A percentile compares a stretch with the other conserved stretches of the same genome.
Evolutionary conservation across 2,113 vertebrate genomes (phyloP).

Genomic region (Echinops telfairi): DNA sequence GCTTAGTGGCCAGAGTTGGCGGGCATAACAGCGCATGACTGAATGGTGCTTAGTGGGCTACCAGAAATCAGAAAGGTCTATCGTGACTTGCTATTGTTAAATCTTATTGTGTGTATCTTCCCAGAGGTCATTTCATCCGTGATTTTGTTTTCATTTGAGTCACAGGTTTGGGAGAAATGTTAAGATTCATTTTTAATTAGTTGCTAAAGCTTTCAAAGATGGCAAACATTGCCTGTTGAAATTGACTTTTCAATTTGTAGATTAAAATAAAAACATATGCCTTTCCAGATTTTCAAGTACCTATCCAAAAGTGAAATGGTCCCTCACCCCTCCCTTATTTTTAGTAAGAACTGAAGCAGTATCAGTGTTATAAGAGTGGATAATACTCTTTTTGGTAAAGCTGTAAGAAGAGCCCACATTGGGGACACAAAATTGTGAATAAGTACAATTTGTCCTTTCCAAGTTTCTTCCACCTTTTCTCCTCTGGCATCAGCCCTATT

Average conservation of each 20-base stretch:
- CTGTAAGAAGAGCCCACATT: not conserved
- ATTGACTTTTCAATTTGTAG: conserved; percentile 49
- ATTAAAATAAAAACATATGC: not conserved
- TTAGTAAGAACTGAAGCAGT: conserved; percentile 63
- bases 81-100: not conserved
- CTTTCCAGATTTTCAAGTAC: conserved; percentile 53
- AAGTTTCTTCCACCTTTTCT: not conserved
- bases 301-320: not conserved
- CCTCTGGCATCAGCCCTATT: not conserved
- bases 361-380: conserved; percentile 50
- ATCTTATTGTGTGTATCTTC: conserved; percentile 28
- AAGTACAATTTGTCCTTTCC: not conserved
- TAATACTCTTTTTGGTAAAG: not conserved
- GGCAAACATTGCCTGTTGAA: conserved; percentile 31
- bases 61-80: not conserved
- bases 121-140: not conserved
- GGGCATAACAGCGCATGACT: not conserved
- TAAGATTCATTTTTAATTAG: conserved; percentile 34
- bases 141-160: conserved; percentile 2
- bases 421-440: not conserved
- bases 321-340: not conserved
- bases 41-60: not conserved
- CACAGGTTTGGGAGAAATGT: conserved; percentile 44
- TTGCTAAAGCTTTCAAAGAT: conserved; percentile 48
- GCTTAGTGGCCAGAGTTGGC: conserved; percentile 41